Evolutionary conservation across 2,113 vertebrate species (phyloP).

Genomic region (Hippolais icterina): DNA sequence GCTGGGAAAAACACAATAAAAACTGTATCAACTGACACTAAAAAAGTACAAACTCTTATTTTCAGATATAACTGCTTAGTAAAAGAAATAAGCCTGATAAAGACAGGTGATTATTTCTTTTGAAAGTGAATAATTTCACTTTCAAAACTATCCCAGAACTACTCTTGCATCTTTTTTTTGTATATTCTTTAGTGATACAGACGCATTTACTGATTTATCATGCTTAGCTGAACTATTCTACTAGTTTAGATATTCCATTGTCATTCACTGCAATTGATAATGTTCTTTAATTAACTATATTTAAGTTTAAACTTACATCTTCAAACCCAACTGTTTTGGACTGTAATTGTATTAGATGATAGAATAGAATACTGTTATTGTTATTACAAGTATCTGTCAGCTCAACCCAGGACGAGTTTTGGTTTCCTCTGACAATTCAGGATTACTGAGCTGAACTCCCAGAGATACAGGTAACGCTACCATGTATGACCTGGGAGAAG

Average conservation of each 20-base stretch:
- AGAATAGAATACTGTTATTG: not conserved
- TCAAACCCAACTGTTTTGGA: not conserved
- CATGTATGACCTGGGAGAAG: not conserved
- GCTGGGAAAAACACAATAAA: slow-evolving; percentile 60
- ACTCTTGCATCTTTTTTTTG: not conserved
- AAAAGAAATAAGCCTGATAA: not conserved
- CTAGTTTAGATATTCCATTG: not conserved
- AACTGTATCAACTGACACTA: not conserved
- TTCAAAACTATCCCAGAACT: not conserved
- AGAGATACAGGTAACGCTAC: not conserved
- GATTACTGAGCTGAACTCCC: not conserved
- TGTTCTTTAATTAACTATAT: not conserved
- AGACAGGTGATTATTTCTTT: not conserved
- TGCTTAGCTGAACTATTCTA: not conserved
- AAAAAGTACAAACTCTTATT: not conserved
- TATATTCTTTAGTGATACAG: not conserved
- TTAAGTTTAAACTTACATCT: not conserved
- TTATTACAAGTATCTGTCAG: not conserved
- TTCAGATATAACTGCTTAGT: not conserved
- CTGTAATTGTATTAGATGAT: not conserved
- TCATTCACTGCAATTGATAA: not conserved
- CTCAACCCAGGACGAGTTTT: not conserved
- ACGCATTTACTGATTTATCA: not conserved
- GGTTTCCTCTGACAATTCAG: not conserved
- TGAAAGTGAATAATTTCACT: not conserved